Base-by-base conservation (phyloP, 2,797 vertebrate species). In the Poeciliopsis infans region DNA sequence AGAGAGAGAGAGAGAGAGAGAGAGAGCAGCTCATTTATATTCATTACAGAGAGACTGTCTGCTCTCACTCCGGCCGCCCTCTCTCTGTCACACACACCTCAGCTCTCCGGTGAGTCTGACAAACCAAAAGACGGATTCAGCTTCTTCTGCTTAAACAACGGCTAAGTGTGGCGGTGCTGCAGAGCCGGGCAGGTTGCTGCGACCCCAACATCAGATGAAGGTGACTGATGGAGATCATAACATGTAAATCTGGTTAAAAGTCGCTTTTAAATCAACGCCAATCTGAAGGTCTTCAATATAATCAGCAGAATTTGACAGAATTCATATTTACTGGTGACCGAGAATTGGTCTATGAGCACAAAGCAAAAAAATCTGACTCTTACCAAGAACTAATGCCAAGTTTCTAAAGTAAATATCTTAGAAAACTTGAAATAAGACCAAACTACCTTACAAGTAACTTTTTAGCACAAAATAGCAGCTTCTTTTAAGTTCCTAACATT, bases 21-120 rank as follows among this genome's bases (percentile, higher is more conserved):
- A 41, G 85, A 87, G 82, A 84, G 84, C 71, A 91, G 82, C 83
- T 83, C 88, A 94, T 95, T 93, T 93, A 92, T 94, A 95, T 94
- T 93, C 93, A 94, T 94, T 93, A 94, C 86, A 87, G 87, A 75
- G 83, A 89, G 92, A 91, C 92, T 80, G 87, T 90, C 85, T 90
- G 83, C 91, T 91, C 90, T 89, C 89, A 91, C 89, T 91, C 90
- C 84, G 79, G 83, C 85, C 81, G 81, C 85, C 79, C 43, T 91
- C 86, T 87, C 84, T 83, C 90, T 80, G 89, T 91, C 87, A 85
- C 92, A 85, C 91, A 88, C 87, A 88, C 51, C 90, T 84, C 91
- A 68, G 84, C 89, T 89, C 64, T 16, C 85, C 80, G 53, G 80
- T 81, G 76, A 83, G 88, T 85, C 91, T 84, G 90, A 89, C 90